Percentiles rank a stretch among this genome's conserved stretches.
Conservation (phyloP, 2,888 invertebrate genomes). For the Leptothorax acervorum region DNA sequence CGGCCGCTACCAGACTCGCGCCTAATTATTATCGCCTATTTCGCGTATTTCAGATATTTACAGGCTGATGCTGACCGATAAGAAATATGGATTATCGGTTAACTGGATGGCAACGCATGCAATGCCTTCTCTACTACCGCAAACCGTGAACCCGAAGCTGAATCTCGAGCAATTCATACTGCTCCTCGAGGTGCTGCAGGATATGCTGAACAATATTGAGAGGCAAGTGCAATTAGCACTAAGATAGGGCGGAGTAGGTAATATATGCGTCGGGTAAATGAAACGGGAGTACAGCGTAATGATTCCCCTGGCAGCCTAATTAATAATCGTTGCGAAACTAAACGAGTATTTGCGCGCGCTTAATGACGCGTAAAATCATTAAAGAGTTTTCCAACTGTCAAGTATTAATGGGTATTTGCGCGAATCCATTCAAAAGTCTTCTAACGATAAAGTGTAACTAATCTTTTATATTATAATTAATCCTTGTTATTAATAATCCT, state of each 20-base stretch:
- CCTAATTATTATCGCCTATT: neutral
- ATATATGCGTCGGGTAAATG: neutral
- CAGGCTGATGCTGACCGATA: slow-evolving; percentile 95
- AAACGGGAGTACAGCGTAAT: neutral
- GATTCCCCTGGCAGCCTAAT: neutral
- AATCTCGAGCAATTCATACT: slow-evolving; percentile 93
- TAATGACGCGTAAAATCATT: slow-evolving; percentile 9
- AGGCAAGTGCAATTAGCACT: slow-evolving; percentile 81
- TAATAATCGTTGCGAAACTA: slow-evolving; percentile 18
- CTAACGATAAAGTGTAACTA: neutral
- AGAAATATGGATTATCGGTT: slow-evolving; percentile 95
- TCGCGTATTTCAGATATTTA: slow-evolving; percentile 91
- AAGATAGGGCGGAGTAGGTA: neutral
- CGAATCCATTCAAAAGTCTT: neutral
- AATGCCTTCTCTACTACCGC: slow-evolving; percentile 96
- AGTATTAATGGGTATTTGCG: neutral
- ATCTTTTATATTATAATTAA: neutral
- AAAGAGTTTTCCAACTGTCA: neutral
- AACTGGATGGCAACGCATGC: slow-evolving; percentile 97
- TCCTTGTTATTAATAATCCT: neutral
- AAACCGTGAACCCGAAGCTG: slow-evolving; percentile 95
- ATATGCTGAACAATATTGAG: slow-evolving; percentile 96
- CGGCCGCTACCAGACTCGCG: too few relatives aligned
- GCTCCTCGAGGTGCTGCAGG: slow-evolving; percentile 94
- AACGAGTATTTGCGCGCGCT: neutral